These are phyloP conservation scores for Chrysomela aeneicollis DNA, from an alignment of 2,888 invertebrate species.

Conservation along the genomic window DNA sequence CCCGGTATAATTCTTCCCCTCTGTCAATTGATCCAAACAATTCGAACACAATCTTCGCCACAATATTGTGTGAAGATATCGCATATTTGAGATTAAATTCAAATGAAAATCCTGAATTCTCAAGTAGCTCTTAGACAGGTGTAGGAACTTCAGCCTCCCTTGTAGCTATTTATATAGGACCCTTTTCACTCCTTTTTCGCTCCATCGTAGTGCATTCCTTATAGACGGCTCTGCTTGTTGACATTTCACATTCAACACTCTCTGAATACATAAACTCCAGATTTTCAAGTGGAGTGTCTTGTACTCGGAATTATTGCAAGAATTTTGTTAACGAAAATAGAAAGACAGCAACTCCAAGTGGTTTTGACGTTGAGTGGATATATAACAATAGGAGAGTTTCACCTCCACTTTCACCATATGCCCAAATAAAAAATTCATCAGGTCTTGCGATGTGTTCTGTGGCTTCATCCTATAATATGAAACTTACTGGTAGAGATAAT, in stretches of 20 bases:
- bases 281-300: neutral
- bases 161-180: neutral
- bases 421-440: neutral
- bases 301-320: neutral
- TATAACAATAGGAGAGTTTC: neutral
- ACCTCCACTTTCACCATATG: neutral
- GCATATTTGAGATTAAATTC: neutral
- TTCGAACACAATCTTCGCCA: too few species aligned
- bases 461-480: too few species aligned
- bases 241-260: conserved; percentile 1
- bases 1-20: too few species aligned
- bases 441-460: neutral
- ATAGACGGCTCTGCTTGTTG: neutral
- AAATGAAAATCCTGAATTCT: neutral
- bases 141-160: neutral
- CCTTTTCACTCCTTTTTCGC: neutral
- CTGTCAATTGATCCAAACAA: too few species aligned
- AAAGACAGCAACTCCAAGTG: neutral
- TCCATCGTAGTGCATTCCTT: neutral
- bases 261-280: neutral
- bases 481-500: too few species aligned
- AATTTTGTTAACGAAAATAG: neutral
- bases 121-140: neutral
- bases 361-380: neutral
- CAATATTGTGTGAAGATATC: too few species aligned